Conservation (phyloP, 2,797 vertebrate genomes). For the Betta splendens region DNA sequence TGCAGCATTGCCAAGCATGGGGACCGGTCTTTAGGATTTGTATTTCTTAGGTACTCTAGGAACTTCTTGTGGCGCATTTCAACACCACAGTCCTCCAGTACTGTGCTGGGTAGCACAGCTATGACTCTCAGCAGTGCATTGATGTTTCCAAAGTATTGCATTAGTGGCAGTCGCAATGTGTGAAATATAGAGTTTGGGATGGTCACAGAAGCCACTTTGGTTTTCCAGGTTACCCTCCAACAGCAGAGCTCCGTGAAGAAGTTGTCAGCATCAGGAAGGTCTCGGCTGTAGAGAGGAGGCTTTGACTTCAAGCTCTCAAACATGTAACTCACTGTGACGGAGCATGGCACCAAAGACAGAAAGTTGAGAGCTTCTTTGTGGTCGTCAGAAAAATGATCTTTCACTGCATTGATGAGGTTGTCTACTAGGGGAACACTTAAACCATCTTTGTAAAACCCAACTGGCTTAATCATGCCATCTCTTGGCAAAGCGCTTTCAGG, state of each 20-base stretch:
- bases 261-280: conserved; percentile 85
- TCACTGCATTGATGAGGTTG: conserved; percentile 84
- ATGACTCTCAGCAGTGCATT: conserved; percentile 83
- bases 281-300: conserved; percentile 82
- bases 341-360: conserved; percentile 82
- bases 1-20: conserved; percentile 81
- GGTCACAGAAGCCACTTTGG: conserved; percentile 82
- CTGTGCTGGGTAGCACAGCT: conserved; percentile 84
- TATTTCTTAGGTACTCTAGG: conserved; percentile 79
- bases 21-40: conserved; percentile 74
- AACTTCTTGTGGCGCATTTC: conserved; percentile 82
- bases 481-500: conserved; percentile 76
- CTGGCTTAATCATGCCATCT: conserved; percentile 81
- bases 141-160: conserved; percentile 87
- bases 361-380: conserved; percentile 87
- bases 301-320: conserved; percentile 86
- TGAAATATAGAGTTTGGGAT: conserved; percentile 84
- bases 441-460: conserved; percentile 81
- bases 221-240: conserved; percentile 88
- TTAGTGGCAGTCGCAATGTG: conserved; percentile 82
- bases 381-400: conserved; percentile 87
- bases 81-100: conserved; percentile 82
- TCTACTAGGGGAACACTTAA: conserved; percentile 83
- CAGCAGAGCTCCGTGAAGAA: conserved; percentile 86
- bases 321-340: conserved; percentile 84